A percentile compares a stretch with the other conserved stretches of the same genome.
These are phyloP conservation scores for Camponotus vicinus DNA, from an alignment of 1,140 invertebrate genomes.

Conservation along the genomic window DNA sequence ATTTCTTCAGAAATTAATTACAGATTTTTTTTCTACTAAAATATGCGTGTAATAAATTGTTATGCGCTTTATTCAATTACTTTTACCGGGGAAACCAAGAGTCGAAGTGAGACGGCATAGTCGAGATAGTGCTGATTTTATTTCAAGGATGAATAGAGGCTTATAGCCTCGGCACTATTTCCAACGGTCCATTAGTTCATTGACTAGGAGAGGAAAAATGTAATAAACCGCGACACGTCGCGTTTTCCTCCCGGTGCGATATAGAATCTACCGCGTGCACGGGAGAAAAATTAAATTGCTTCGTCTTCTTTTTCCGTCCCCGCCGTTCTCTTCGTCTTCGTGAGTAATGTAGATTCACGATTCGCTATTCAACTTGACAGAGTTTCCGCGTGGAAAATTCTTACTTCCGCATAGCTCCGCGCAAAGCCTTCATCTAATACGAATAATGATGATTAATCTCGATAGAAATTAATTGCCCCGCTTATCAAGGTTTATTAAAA, in stretches of 20 bases:
- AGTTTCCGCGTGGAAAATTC: conserved; percentile 40
- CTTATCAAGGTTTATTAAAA: neutral
- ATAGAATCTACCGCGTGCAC: conserved; percentile 69
- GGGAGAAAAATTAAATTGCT: conserved; percentile 78
- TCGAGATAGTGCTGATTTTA: conserved; percentile 42
- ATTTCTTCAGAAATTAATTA: conserved; percentile 1
- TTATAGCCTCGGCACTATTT: conserved; percentile 80
- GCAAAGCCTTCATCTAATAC: conserved; percentile 35
- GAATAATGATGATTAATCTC: conserved; percentile 34
- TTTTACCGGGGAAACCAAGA: conserved; percentile 11
- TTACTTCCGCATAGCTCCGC: conserved; percentile 27
- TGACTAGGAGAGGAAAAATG: conserved; percentile 79
- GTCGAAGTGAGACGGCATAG: conserved; percentile 34
- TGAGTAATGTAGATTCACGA: conserved; percentile 56
- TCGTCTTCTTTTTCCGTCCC: conserved; percentile 58
- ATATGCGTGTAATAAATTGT: conserved; percentile 30
- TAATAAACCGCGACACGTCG: conserved; percentile 81
- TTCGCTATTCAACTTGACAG: conserved; percentile 47
- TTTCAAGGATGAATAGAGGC: conserved; percentile 42
- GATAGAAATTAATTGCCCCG: conserved; percentile 12
- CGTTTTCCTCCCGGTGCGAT: conserved; percentile 63
- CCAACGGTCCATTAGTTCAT: conserved; percentile 76
- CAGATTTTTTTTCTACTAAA: neutral
- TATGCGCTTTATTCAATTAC: neutral
- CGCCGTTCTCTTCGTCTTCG: conserved; percentile 47